phyloP scores from a whole-genome alignment of 2,797 vertebrate species.

The Myoxocephalus aenaeus region DNA sequence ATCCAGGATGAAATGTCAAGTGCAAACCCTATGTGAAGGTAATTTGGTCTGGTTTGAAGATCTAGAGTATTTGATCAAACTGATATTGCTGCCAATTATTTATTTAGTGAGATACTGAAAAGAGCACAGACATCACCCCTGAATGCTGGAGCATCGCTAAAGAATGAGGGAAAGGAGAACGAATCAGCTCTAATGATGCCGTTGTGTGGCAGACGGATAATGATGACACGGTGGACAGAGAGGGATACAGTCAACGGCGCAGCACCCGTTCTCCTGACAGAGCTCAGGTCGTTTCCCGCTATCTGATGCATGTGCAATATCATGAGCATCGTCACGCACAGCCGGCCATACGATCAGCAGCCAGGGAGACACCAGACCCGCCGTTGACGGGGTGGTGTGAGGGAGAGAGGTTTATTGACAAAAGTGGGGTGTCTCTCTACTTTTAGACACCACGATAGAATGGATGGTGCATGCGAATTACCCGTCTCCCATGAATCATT shows the following conservation, averaged over 20 bases:
- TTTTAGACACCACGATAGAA: slow-evolving; percentile 71
- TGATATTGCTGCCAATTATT: slow-evolving; percentile 10
- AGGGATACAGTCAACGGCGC: slow-evolving; percentile 36
- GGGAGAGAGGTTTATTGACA: slow-evolving; percentile 69
- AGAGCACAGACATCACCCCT: slow-evolving; percentile 20
- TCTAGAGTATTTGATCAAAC: slow-evolving; percentile 12
- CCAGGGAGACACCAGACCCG: slow-evolving; percentile 33
- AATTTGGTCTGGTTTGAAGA: slow-evolving; percentile 11
- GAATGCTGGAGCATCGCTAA: slow-evolving; percentile 17
- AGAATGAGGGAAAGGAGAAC: slow-evolving; percentile 29
- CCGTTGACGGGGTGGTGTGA: slow-evolving; percentile 43
- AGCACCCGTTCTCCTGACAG: slow-evolving; percentile 43
- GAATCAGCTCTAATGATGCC: slow-evolving; percentile 44
- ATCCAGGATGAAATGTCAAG: slow-evolving; percentile 17
- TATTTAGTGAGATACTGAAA: slow-evolving; percentile 9
- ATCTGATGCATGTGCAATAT: slow-evolving; percentile 61
- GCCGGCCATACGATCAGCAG: slow-evolving; percentile 31
- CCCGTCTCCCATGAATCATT: slow-evolving; percentile 76
- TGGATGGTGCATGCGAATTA: slow-evolving; percentile 70
- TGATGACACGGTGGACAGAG: slow-evolving; percentile 52
- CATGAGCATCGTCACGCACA: slow-evolving; percentile 47
- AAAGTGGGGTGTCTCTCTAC: slow-evolving; percentile 65
- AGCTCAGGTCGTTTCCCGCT: slow-evolving; percentile 40
- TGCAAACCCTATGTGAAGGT: slow-evolving; percentile 7
- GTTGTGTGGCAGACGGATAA: slow-evolving; percentile 54